Evolutionary conservation across 30 jellyfish, hydroid and myxozoan species (phyloP).

Genomic region (Mastigias papua): DNA sequence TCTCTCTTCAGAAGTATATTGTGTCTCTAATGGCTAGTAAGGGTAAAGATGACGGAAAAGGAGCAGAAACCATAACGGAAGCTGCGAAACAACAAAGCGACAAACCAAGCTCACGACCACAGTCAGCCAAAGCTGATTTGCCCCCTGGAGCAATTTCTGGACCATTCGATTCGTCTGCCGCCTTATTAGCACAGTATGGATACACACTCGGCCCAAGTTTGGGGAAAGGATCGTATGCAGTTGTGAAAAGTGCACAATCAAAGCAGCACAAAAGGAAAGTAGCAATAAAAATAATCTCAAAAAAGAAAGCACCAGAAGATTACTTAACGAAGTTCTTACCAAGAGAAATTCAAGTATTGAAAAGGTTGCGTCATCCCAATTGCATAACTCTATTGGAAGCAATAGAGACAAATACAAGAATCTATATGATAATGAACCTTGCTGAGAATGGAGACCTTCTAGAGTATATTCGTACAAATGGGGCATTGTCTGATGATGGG

Average conservation of each 20-base stretch:
- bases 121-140: constrained; percentile 48
- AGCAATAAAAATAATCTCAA: constrained; percentile 95
- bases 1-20: constrained; percentile 35
- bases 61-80: constrained; percentile 13
- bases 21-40: constrained; percentile 68
- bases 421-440: constrained; percentile 93
- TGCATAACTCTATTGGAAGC: constrained; percentile 98
- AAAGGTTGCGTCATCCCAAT: constrained; percentile 87
- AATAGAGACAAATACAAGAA: constrained; percentile 94
- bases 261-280: constrained; percentile 89
- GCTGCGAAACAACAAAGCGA: constrained; percentile 23
- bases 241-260: constrained; percentile 92
- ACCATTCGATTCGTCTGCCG: constrained; percentile 97
- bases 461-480: constrained; percentile 93
- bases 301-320: constrained; percentile 99
- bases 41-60: constrained; percentile 38
- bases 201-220: constrained; percentile 90
- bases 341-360: constrained; percentile 96
- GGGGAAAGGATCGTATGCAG: constrained; percentile 98
- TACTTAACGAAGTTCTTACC: constrained; percentile 93
- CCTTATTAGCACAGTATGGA: constrained; percentile 96
- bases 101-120: constrained; percentile 52
- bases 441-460: constrained; percentile 99
- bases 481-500: constrained; percentile 92
- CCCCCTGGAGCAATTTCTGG: constrained; percentile 86